Evolutionary conservation across 1,140 invertebrate species (phyloP).

Genomic region (Neoseiulus cucumeris): DNA sequence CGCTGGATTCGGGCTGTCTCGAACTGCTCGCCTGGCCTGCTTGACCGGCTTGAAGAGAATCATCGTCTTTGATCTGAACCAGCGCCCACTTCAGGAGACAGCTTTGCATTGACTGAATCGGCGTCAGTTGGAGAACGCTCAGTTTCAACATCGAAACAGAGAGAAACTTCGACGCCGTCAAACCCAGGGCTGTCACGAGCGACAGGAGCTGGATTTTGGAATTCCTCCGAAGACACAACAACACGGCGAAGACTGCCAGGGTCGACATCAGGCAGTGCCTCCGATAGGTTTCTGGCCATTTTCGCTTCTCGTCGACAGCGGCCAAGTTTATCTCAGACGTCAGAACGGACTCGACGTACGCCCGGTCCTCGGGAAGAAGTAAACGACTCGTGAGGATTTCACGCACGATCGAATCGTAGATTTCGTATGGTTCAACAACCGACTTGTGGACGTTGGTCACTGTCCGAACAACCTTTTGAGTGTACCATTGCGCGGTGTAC

Average conservation of each 20-base stretch:
- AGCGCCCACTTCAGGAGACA: not conserved
- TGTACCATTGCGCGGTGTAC: conserved; percentile 10
- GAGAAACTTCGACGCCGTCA: conserved; percentile 1
- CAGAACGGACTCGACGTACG: not conserved
- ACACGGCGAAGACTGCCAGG: not conserved
- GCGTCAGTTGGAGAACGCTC: not conserved
- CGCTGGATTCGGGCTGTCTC: not conserved
- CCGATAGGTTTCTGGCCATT: conserved; percentile 5
- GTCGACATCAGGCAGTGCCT: not conserved
- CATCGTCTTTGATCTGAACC: conserved; percentile 8
- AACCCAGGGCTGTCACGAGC: not conserved
- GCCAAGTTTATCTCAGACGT: not conserved
- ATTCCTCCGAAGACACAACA: not conserved
- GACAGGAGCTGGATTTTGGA: not conserved
- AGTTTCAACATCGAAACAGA: conserved; percentile 3
- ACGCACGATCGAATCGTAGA: not conserved
- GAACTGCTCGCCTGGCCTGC: not conserved
- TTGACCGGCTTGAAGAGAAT: not conserved
- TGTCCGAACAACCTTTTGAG: not conserved
- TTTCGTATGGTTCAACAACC: conserved; percentile 6
- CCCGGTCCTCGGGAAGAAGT: not conserved
- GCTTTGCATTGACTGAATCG: conserved; percentile 3
- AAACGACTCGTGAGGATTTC: not conserved
- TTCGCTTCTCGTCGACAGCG: not conserved
- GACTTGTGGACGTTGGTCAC: conserved; percentile 4